Conservation (phyloP, 1,140 invertebrate genomes). For the Brachionus asplanchnoidis region DNA sequence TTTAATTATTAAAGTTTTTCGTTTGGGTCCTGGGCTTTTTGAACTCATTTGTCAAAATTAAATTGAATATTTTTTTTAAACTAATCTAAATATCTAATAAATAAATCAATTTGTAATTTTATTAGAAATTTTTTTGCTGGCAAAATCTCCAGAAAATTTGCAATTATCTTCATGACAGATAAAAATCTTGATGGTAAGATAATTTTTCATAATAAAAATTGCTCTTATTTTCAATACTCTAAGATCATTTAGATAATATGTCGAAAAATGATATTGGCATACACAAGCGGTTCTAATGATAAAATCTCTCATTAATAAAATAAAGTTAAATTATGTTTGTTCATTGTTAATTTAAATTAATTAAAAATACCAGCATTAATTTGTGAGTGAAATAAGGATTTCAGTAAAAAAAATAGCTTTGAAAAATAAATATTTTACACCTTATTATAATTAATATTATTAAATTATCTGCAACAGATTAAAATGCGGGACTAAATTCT, state of each 20-base stretch:
- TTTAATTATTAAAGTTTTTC: conserved; percentile 30
- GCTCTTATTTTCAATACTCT: not conserved
- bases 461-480: too few species aligned
- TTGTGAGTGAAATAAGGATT: too few species aligned
- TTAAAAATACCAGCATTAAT: too few species aligned
- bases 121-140: too few species aligned
- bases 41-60: conserved; percentile 19
- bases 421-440: too few species aligned
- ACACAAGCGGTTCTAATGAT: not conserved
- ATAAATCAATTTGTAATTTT: not conserved
- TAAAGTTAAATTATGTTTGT: not conserved
- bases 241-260: not conserved
- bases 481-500: too few species aligned
- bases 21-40: conserved; percentile 32
- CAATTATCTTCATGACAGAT: too few species aligned
- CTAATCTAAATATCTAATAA: not conserved
- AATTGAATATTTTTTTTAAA: not conserved
- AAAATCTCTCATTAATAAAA: not conserved
- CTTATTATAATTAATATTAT: too few species aligned
- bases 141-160: too few species aligned
- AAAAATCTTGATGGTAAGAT: too few species aligned
- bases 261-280: not conserved
- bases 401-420: too few species aligned
- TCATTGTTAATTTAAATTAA: not conserved
- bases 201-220: too few species aligned